Conservation (phyloP, 2,113 vertebrate species). For the Paramormyrops kingsleyae region DNA sequence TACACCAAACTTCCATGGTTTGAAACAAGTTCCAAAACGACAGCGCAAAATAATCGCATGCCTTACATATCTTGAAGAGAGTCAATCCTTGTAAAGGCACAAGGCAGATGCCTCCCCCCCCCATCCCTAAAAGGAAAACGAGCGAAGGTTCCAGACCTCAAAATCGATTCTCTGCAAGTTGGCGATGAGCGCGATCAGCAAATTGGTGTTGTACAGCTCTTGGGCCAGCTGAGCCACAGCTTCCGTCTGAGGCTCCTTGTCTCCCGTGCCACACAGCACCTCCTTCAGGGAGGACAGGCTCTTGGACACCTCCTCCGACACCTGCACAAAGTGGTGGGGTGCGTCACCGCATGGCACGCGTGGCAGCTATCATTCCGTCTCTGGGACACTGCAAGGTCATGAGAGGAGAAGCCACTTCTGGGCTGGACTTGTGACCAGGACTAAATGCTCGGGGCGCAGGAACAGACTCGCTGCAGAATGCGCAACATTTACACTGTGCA, state of each 20-base stretch:
- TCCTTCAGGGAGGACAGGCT: conserved; percentile 64
- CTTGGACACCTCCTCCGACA: conserved; percentile 68
- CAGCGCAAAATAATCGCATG: not conserved
- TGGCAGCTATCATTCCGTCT: not conserved
- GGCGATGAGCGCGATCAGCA: conserved; percentile 64
- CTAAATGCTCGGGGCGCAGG: not conserved
- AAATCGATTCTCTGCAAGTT: conserved; percentile 70
- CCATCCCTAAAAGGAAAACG: not conserved
- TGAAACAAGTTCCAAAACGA: not conserved
- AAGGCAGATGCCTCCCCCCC: conserved; percentile 20
- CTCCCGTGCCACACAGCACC: conserved; percentile 63
- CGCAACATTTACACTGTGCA: not conserved
- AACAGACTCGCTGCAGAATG: not conserved
- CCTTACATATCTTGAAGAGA: not conserved
- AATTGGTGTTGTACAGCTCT: conserved; percentile 71
- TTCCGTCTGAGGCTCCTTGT: conserved; percentile 72
- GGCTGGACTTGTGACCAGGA: not conserved
- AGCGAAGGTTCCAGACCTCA: conserved; percentile 48
- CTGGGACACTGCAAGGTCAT: not conserved
- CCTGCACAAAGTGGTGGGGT: conserved; percentile 36
- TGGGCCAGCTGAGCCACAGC: conserved; percentile 69
- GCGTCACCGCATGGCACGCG: not conserved
- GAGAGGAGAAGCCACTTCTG: not conserved
- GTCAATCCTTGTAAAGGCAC: not conserved
- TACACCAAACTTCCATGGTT: not conserved